Evolutionary conservation across 2,888 invertebrate species (phyloP).

Genomic region (Schizotus pectinicornis): DNA sequence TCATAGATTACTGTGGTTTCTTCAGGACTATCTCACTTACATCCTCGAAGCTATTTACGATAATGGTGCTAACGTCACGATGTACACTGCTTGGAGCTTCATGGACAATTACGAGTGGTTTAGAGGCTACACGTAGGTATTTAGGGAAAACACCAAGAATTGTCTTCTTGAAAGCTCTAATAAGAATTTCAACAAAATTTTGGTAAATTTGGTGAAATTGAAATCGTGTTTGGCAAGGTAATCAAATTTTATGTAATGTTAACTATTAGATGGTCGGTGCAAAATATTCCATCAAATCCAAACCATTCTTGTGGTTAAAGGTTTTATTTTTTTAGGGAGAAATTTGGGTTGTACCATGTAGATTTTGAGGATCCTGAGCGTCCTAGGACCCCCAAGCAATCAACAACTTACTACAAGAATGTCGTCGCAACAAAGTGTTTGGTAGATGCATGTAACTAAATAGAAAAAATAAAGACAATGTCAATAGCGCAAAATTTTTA

Average conservation of each 20-base stretch:
- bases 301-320: too few species aligned
- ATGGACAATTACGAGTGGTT: slow-evolving; percentile 60
- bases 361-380: slow-evolving; percentile 65
- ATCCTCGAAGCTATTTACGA: slow-evolving; percentile 47
- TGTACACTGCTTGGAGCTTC: slow-evolving; percentile 52
- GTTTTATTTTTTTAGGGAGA: slow-evolving; percentile 63
- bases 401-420: slow-evolving; percentile 63
- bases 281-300: too few species aligned
- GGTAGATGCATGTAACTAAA: not conserved
- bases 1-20: not conserved
- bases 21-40: not conserved
- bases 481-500: too few species aligned
- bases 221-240: too few species aligned
- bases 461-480: too few species aligned
- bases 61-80: slow-evolving; percentile 55
- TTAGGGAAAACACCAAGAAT: not conserved
- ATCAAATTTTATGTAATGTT: too few species aligned
- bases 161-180: too few species aligned
- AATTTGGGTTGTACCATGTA: slow-evolving; percentile 71
- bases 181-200: too few species aligned
- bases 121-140: slow-evolving; percentile 54
- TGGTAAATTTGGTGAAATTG: not conserved
- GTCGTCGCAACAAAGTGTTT: slow-evolving; percentile 56
- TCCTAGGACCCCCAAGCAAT: slow-evolving; percentile 67
- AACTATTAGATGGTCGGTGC: too few species aligned